Conservation (phyloP, 2,113 vertebrate species). For the Helogale parvula region DNA sequence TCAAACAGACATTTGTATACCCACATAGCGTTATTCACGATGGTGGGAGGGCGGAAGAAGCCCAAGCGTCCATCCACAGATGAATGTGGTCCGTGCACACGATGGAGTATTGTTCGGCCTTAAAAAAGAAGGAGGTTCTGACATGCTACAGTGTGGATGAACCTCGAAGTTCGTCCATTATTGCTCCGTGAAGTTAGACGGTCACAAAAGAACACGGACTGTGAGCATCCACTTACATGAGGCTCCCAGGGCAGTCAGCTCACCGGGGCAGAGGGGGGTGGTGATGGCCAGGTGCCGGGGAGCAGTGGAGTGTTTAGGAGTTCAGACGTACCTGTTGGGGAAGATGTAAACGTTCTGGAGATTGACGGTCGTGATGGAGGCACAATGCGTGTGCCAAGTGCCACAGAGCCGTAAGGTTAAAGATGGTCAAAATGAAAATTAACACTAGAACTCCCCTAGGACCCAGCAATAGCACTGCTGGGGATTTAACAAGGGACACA, state of each 20-base stretch:
- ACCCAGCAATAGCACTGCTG: too few species aligned
- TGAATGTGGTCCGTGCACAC: too few species aligned
- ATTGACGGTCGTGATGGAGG: too few species aligned
- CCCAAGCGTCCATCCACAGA: fast-evolving
- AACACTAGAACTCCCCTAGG: too few species aligned
- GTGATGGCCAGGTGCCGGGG: neutral
- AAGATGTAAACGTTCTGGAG: neutral
- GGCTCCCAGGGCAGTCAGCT: neutral
- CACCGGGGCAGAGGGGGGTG: neutral
- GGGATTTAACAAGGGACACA: too few species aligned
- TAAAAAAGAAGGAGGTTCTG: neutral
- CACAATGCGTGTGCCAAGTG: fast-evolving
- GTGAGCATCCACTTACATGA: neutral
- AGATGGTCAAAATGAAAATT: neutral
- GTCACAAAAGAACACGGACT: neutral
- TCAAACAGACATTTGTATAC: neutral
- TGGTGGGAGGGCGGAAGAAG: neutral
- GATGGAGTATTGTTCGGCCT: neutral
- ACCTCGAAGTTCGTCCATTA: neutral
- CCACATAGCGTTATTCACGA: neutral
- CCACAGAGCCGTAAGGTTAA: too few species aligned
- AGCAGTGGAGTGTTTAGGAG: fast-evolving
- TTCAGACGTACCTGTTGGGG: too few species aligned
- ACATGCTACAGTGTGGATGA: neutral
- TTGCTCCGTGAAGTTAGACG: neutral